Evolutionary conservation across 2,888 invertebrate species (phyloP), one percentile per base, ranked within the genome.

Genomic region (Microctonus hyperodae): DNA sequence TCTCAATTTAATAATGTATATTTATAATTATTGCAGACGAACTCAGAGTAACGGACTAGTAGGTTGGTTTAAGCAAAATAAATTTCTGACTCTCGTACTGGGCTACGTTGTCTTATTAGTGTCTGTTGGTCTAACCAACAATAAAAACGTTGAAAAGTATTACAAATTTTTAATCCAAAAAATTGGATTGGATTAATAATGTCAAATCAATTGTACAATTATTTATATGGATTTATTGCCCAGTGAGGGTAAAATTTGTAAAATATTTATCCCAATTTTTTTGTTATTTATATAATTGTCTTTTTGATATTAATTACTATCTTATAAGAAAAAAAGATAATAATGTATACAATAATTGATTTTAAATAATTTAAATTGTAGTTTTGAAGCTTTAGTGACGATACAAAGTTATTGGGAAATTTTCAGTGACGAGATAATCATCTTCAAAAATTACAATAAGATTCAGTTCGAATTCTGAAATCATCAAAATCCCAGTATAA

Each of bases 391-490:
- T 66, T 83, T 79, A 87, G 73, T 86, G 85, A 78, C 89, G 84
- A 57, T 86, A 86, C 68, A 89, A 79, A 67, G 87, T 85, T 61
- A 96, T 91, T 7, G 95, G 96, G 83, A 98, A 97, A 83, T 97
- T 97, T 86, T 98, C 97, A 1, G 96, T 96, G 40, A 97, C 93
- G 67, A 96, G 87, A 82, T 96, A 94, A 81, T 97, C 96, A 81
- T 97, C 95, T 80, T 94, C 92, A 81, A 98, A 97, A 72, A 97
- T 90, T 35, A 97, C 89, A 0, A 97, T 94, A 59, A 98, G 88
- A 84, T 97, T 97, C 6, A 97, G 87, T 86, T 97, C 97, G 86
- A 98, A 98, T 84, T 97, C 97, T 97, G 88, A 73, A 71, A 31
- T 10, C 53, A 10, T 1, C 9, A n/a, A 65, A 48, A 25, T 37